Percentiles rank a stretch among this genome's conserved stretches.
Conservation (phyloP, 1,140 invertebrate species). For the Antheraea pernyi region DNA sequence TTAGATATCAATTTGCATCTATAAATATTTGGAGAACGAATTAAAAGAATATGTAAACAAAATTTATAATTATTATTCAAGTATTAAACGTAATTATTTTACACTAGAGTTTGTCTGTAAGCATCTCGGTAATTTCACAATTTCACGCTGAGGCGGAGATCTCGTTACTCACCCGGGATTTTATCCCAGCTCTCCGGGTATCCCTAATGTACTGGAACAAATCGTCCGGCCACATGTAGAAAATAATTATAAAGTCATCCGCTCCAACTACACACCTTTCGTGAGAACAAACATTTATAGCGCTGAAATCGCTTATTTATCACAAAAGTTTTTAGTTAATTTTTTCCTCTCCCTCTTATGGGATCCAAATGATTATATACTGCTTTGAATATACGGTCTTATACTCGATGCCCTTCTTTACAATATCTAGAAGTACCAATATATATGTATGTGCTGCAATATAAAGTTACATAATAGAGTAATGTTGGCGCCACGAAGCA, state of each 20-base stretch:
- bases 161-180: conserved; percentile 66
- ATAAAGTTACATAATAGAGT: conserved; percentile 9
- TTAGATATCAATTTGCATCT: too few species aligned
- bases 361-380: background rate
- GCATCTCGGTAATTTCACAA: conserved; percentile 68
- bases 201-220: conserved; percentile 70
- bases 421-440: background rate
- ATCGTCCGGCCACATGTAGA: conserved; percentile 61
- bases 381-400: background rate
- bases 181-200: conserved; percentile 47
- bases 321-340: background rate
- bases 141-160: conserved; percentile 72
- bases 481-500: conserved; percentile 14
- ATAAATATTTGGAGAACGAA: too few species aligned
- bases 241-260: conserved; percentile 71
- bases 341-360: background rate
- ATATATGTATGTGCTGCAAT: background rate
- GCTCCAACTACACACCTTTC: conserved; percentile 40
- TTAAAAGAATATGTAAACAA: too few species aligned
- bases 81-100: conserved; percentile 1
- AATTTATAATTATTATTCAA: too few species aligned
- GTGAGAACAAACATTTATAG: conserved; percentile 47
- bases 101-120: conserved; percentile 18
- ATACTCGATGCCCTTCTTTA: background rate
- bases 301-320: conserved; percentile 44